phyloP scores from a whole-genome alignment of 2,113 vertebrate species.

The Sapajus apella region DNA sequence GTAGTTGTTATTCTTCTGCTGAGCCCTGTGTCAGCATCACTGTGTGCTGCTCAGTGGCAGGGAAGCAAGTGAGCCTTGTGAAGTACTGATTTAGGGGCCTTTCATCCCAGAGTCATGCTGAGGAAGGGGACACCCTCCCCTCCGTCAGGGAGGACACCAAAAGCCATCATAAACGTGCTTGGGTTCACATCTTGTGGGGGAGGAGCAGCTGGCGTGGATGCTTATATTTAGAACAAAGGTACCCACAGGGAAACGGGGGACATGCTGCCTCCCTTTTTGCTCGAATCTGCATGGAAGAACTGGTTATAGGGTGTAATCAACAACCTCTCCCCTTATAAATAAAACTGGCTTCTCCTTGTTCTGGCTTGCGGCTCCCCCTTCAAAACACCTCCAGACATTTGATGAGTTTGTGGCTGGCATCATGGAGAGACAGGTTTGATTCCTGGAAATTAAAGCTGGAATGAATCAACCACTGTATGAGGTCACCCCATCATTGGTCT shows the following conservation, averaged over 20 bases:
- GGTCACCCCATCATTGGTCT: neutral
- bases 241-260: neutral
- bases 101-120: neutral
- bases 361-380: slow-evolving; percentile 16
- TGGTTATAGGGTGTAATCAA: neutral
- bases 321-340: neutral
- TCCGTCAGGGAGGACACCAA: rapidly evolving
- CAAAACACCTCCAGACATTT: neutral
- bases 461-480: neutral
- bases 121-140: neutral
- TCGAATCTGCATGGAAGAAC: neutral
- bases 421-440: neutral
- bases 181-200: neutral
- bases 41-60: neutral
- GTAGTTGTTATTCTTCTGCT: rapidly evolving
- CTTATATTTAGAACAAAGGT: slow-evolving; percentile 10
- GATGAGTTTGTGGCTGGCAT: neutral
- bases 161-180: neutral
- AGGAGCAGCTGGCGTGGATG: neutral
- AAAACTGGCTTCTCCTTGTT: neutral
- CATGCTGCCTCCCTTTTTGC: neutral
- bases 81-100: neutral
- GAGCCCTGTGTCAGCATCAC: neutral
- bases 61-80: neutral
- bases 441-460: neutral